These are phyloP conservation scores for Calameuta pallipes DNA, from an alignment of 2,888 invertebrate genomes.

Conservation along the genomic window DNA sequence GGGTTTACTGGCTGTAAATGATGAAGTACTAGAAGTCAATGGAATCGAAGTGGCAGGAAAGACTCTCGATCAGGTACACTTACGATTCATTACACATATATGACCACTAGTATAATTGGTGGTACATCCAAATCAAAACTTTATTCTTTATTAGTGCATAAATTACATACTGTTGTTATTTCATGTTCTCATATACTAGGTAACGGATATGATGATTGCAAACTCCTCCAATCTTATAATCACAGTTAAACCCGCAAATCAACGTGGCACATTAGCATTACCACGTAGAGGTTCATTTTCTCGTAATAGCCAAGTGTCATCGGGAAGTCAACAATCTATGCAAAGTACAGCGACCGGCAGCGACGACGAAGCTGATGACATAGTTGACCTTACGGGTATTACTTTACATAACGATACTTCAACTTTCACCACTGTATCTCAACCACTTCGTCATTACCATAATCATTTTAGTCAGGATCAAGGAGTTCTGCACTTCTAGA, in stretches of 20 bases:
- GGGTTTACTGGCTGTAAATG: constrained; percentile 93
- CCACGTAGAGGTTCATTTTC: constrained; percentile 77
- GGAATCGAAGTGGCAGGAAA: constrained; percentile 97
- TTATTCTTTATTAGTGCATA: neutral
- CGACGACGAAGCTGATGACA: constrained; percentile 82
- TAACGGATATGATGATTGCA: constrained; percentile 99
- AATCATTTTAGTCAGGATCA: constrained; percentile 18
- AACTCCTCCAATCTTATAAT: constrained; percentile 97
- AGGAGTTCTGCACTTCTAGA: constrained; percentile 19
- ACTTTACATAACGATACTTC: neutral
- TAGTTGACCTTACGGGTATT: constrained; percentile 81
- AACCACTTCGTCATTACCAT: neutral
- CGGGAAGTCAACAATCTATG: constrained; percentile 74
- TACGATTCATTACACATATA: neutral
- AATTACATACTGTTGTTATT: neutral
- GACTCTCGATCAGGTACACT: constrained; percentile 86
- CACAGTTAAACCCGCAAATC: constrained; percentile 96
- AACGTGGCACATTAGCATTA: constrained; percentile 73
- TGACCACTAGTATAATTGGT: neutral
- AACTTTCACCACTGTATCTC: neutral
- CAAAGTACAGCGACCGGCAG: constrained; percentile 73
- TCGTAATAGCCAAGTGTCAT: constrained; percentile 75
- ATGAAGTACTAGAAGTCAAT: constrained; percentile 96
- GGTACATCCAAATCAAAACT: neutral
- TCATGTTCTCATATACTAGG: constrained; percentile 67